Conservation (phyloP, 2,797 vertebrate species). For the Siniperca undulata region DNA sequence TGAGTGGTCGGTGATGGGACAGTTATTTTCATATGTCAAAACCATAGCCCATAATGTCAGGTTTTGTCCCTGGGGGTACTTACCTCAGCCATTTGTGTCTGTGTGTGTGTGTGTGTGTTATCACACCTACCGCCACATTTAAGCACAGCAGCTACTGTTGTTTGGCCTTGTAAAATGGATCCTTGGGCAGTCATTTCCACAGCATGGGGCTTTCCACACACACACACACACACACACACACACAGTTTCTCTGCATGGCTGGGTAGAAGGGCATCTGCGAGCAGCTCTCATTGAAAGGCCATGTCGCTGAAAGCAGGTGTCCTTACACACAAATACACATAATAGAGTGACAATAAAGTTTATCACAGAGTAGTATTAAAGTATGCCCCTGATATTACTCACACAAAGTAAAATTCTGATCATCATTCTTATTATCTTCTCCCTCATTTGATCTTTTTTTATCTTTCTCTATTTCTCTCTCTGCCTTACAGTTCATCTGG, state of each 20-base stretch:
- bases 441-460: constrained; percentile 4
- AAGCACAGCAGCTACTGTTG: constrained; percentile 43
- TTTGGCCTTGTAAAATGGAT: constrained; percentile 55
- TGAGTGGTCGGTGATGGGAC: constrained; percentile 41
- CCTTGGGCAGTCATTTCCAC: constrained; percentile 48
- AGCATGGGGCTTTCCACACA: constrained; percentile 32
- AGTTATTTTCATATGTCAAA: constrained; percentile 54
- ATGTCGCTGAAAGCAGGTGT: constrained; percentile 36
- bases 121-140: constrained; percentile 35
- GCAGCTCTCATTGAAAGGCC: constrained; percentile 43
- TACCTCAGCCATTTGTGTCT: constrained; percentile 25
- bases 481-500: constrained; percentile 19
- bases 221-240: not conserved
- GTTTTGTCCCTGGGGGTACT: constrained; percentile 28
- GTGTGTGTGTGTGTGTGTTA: constrained; percentile 11
- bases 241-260: constrained; percentile 25
- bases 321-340: constrained; percentile 21
- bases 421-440: constrained; percentile 18
- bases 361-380: not conserved
- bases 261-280: constrained; percentile 35
- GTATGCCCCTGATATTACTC: constrained; percentile 4
- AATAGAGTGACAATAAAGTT: not conserved
- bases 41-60: constrained; percentile 30
- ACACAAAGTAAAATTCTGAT: constrained; percentile 23
- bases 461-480: constrained; percentile 10